These are phyloP conservation scores for Brachionichthys hirsutus DNA, from an alignment of 2,113 vertebrate species.

Conservation along the genomic window DNA sequence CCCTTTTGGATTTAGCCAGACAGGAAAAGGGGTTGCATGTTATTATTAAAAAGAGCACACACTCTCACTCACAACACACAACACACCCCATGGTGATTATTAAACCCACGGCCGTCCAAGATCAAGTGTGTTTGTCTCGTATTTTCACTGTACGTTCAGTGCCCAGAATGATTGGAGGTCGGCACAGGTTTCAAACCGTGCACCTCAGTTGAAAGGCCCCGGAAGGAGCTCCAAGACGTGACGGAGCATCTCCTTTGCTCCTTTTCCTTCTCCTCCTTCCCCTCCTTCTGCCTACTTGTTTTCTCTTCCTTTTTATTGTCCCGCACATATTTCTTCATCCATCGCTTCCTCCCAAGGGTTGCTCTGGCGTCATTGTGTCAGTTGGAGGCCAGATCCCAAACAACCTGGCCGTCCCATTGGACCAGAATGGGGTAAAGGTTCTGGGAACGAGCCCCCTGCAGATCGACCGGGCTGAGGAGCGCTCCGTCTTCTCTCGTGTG, in stretches of 20 bases:
- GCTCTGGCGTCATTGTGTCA: constrained; percentile 90
- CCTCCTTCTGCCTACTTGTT: constrained; percentile 1
- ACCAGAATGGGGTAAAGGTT: constrained; percentile 86
- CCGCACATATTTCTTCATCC: neutral
- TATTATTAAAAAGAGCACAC: constrained; percentile 55
- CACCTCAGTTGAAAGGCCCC: constrained; percentile 22
- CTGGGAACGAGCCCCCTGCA: constrained; percentile 89
- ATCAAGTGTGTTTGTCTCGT: constrained; percentile 40
- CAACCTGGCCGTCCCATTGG: constrained; percentile 88
- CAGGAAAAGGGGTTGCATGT: constrained; percentile 28
- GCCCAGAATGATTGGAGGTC: constrained; percentile 27
- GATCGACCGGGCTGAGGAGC: constrained; percentile 89
- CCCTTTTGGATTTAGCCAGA: constrained; percentile 45
- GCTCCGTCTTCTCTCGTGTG: constrained; percentile 87
- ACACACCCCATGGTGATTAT: constrained; percentile 22
- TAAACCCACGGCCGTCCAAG: constrained; percentile 10
- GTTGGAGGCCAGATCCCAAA: constrained; percentile 96
- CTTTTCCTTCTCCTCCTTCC: neutral
- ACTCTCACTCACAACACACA: neutral
- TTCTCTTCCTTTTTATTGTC: neutral
- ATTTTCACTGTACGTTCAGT: constrained; percentile 43
- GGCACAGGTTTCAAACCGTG: constrained; percentile 17
- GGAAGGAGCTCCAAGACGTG: constrained; percentile 12
- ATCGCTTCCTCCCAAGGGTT: constrained; percentile 73
- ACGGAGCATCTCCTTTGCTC: constrained; percentile 6